phyloP scores from a whole-genome alignment of 2,797 vertebrate species.

The Enteromius unitaeniatus region DNA sequence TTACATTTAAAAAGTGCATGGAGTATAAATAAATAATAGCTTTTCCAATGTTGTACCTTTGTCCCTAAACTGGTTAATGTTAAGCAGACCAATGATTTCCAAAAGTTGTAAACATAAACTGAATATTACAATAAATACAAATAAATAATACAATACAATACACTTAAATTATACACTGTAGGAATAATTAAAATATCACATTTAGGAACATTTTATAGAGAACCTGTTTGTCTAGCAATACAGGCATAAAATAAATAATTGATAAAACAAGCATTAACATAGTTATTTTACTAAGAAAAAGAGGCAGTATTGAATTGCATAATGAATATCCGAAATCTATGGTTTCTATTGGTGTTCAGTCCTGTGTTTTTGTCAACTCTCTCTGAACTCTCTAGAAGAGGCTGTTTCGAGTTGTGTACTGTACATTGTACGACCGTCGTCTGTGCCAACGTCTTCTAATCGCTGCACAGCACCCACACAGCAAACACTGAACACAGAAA shows the following conservation, averaged over 20 bases:
- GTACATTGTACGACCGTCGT: conserved; percentile 49
- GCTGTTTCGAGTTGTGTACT: conserved; percentile 37
- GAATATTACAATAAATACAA: conserved; percentile 25
- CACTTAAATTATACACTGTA: background rate
- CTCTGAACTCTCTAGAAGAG: conserved; percentile 38
- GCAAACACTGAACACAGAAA: conserved; percentile 37
- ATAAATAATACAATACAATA: conserved; percentile 14
- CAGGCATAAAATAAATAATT: conserved; percentile 18
- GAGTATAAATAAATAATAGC: background rate
- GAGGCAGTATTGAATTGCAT: background rate
- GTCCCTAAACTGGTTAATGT: background rate
- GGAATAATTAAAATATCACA: background rate
- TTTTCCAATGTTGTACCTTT: background rate
- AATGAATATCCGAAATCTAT: background rate
- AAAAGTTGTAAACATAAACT: background rate
- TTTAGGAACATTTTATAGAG: background rate
- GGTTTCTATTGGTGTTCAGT: background rate
- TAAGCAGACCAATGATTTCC: background rate
- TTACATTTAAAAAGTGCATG: conserved; percentile 7
- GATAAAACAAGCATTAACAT: background rate
- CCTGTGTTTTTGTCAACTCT: background rate
- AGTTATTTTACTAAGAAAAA: background rate
- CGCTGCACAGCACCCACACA: conserved; percentile 50
- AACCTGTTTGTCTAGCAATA: conserved; percentile 12
- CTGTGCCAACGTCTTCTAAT: conserved; percentile 52